Evolutionary conservation across 2,797 vertebrate genomes (phyloP).

Genomic region (Oreochromis mossambicus): DNA sequence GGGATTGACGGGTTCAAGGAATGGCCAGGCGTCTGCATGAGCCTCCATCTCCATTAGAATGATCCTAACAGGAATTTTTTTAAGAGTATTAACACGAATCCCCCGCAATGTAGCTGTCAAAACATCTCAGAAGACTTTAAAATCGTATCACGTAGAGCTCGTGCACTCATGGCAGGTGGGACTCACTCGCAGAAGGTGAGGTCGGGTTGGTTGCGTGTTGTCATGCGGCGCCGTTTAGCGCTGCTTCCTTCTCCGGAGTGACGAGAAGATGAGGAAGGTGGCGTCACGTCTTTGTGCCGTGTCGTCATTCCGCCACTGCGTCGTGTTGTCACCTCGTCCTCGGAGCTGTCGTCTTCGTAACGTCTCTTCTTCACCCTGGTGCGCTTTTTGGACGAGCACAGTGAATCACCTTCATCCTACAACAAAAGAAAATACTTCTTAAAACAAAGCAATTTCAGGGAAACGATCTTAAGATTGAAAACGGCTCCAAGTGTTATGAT

Average conservation of each 20-base stretch:
- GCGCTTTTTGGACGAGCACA: conserved; percentile 70
- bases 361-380: conserved; percentile 79
- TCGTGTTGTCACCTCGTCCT: conserved; percentile 70
- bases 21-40: conserved; percentile 92
- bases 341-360: conserved; percentile 75
- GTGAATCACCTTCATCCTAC: conserved; percentile 71
- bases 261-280: conserved; percentile 62
- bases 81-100: not conserved
- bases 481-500: not conserved
- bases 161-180: not conserved
- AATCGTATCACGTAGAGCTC: not conserved
- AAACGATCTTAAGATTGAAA: not conserved
- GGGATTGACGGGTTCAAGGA: conserved; percentile 92
- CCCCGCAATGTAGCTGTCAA: not conserved
- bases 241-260: conserved; percentile 67
- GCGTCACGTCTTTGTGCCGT: conserved; percentile 67
- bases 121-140: not conserved
- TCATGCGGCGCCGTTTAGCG: conserved; percentile 82
- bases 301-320: conserved; percentile 67
- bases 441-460: not conserved
- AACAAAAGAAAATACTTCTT: not conserved
- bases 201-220: conserved; percentile 85
- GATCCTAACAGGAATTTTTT: conserved; percentile 73
- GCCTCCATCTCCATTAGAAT: conserved; percentile 98
- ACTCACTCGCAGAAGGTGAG: conserved; percentile 97